These are phyloP conservation scores for Arrhamphus sclerolepis DNA, from an alignment of 2,797 vertebrate genomes.

Conservation along the genomic window DNA sequence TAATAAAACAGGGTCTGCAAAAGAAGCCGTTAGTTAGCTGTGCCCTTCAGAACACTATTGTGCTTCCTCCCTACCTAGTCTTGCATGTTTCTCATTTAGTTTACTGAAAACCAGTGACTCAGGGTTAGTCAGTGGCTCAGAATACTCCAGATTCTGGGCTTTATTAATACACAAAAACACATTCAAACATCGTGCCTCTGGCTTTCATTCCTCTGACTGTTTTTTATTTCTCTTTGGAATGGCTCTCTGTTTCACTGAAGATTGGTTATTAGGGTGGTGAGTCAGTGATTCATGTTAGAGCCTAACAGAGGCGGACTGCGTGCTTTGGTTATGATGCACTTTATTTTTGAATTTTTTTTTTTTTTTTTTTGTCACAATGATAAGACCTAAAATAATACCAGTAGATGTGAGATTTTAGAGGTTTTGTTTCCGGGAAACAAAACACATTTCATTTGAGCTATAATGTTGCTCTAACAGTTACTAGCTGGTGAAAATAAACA, in stretches of 20 bases:
- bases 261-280: slow-evolving; percentile 53
- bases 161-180: slow-evolving; percentile 42
- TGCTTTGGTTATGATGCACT: slow-evolving; percentile 26
- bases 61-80: slow-evolving; percentile 24
- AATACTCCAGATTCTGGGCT: slow-evolving; percentile 39
- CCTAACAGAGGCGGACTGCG: slow-evolving; percentile 15
- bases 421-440: too few species aligned
- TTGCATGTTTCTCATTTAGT: slow-evolving; percentile 31
- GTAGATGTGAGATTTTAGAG: too few species aligned
- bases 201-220: slow-evolving; percentile 35
- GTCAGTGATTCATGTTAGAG: slow-evolving; percentile 50
- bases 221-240: slow-evolving; percentile 44
- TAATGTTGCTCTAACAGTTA: too few species aligned
- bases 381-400: slow-evolving; percentile 14
- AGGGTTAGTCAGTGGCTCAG: slow-evolving; percentile 35
- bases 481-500: too few species aligned
- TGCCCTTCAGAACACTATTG: slow-evolving; percentile 12
- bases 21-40: slow-evolving; percentile 22
- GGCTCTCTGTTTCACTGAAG: slow-evolving; percentile 28
- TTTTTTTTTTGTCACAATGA: slow-evolving; percentile 30
- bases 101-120: slow-evolving; percentile 54
- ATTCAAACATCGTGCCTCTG: slow-evolving; percentile 38
- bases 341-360: slow-evolving; percentile 35
- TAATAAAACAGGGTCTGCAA: slow-evolving; percentile 20
- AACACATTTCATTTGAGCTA: too few species aligned